A percentile compares a stretch with the other conserved stretches of the same genome.
phyloP scores from a whole-genome alignment of 2,113 vertebrate genomes.

The Ahaetulla prasina region DNA sequence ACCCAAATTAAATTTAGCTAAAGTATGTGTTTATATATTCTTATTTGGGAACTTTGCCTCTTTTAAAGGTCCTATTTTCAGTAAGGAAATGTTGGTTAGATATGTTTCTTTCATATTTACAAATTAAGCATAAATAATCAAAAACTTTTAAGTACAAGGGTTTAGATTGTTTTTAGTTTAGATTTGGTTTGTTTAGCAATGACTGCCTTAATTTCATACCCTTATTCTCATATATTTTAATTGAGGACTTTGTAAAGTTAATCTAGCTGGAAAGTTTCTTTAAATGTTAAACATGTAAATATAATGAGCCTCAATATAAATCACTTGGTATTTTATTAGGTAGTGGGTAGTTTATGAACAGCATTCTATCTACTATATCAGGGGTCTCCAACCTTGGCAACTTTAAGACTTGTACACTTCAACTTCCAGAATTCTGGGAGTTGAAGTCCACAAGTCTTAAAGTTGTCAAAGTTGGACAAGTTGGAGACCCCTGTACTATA shows the following conservation, averaged over 20 bases:
- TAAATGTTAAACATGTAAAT: not conserved
- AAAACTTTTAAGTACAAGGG: conserved; percentile 8
- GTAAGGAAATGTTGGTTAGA: not conserved
- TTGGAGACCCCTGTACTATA: too few species aligned
- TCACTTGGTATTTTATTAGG: not conserved
- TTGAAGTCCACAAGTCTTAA: too few species aligned
- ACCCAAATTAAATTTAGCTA: conserved; percentile 54
- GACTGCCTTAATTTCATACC: not conserved
- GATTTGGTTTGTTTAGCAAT: conserved; percentile 19
- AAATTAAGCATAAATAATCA: not conserved
- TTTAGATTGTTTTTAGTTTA: conserved; percentile 21
- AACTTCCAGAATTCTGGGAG: too few species aligned
- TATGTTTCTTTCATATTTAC: not conserved
- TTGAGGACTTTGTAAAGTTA: not conserved
- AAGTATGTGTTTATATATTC: conserved; percentile 26
- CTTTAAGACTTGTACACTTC: too few species aligned
- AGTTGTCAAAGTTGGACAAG: too few species aligned
- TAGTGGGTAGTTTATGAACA: not conserved
- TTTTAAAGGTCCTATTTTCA: conserved; percentile 27
- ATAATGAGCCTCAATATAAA: not conserved
- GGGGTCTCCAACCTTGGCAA: too few species aligned
- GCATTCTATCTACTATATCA: not conserved
- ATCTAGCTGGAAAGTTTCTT: not conserved
- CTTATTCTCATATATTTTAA: conserved; percentile 16
- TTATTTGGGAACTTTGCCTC: not conserved